Evolutionary conservation across 2,888 invertebrate species (phyloP).

Genomic region (Stenoptilia bipunctidactyla): DNA sequence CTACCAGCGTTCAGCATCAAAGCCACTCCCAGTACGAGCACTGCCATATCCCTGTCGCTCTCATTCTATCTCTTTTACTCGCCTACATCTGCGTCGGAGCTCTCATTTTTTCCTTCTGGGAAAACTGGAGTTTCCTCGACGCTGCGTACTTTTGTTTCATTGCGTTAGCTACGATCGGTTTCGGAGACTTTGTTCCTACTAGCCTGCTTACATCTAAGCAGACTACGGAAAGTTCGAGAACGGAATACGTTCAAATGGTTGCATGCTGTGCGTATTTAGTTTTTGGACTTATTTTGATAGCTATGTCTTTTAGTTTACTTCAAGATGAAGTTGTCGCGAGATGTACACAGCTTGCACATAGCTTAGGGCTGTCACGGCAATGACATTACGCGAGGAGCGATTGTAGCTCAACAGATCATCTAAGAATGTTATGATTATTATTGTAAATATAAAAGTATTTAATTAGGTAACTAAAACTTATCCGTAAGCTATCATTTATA

Average conservation of each 20-base stretch:
- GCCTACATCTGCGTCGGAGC: constrained; percentile 84
- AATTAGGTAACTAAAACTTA: constrained; percentile 14
- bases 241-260: constrained; percentile 79
- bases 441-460: constrained; percentile 36
- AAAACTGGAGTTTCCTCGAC: constrained; percentile 84
- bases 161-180: constrained; percentile 85
- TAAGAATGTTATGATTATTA: constrained; percentile 67
- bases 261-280: constrained; percentile 85
- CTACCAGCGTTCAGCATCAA: constrained; percentile 43
- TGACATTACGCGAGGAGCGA: constrained; percentile 67
- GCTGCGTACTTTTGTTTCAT: constrained; percentile 89
- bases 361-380: constrained; percentile 76
- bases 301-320: constrained; percentile 87
- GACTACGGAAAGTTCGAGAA: constrained; percentile 46
- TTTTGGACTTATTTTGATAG: constrained; percentile 83
- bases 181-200: constrained; percentile 81
- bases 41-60: constrained; percentile 53
- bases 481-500: background rate
- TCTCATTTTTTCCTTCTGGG: constrained; percentile 82
- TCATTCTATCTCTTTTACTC: constrained; percentile 77
- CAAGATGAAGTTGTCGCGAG: constrained; percentile 84
- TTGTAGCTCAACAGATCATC: constrained; percentile 54
- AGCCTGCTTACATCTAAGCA: constrained; percentile 61
- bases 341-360: constrained; percentile 79
- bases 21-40: constrained; percentile 42